These are phyloP conservation scores for Talpa occidentalis DNA, from an alignment of 2,113 vertebrate genomes.

Conservation along the genomic window DNA sequence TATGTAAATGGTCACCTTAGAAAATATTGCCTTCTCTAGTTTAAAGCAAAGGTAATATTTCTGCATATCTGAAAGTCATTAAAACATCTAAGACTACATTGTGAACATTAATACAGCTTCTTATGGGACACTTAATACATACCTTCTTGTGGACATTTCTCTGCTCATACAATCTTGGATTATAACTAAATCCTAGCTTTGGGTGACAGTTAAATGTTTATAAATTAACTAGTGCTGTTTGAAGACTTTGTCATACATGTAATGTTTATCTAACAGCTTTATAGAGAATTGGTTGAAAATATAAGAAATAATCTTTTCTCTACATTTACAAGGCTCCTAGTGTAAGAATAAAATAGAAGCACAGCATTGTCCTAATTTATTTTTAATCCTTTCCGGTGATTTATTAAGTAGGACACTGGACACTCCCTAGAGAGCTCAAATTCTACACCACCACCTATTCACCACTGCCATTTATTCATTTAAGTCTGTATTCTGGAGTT, in stretches of 20 bases:
- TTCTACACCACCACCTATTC: background rate
- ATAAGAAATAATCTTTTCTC: background rate
- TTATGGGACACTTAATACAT: background rate
- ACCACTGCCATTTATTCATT: conserved; percentile 50
- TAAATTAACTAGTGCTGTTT: conserved; percentile 36
- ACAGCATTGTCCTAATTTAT: conserved; percentile 58
- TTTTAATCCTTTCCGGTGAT: conserved; percentile 71
- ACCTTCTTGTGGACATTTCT: background rate
- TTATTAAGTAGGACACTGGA: conserved; percentile 68
- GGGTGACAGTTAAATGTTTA: background rate
- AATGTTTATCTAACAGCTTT: background rate
- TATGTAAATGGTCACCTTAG: background rate
- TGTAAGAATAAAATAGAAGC: conserved; percentile 61
- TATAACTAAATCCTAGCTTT: conserved; percentile 6
- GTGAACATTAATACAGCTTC: background rate
- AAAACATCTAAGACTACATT: background rate
- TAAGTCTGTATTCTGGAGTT: conserved; percentile 57
- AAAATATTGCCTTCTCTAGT: background rate
- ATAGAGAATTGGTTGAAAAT: conserved; percentile 52
- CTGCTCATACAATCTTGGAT: background rate
- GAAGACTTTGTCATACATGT: background rate
- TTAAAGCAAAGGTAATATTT: background rate
- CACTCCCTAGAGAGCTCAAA: conserved; percentile 39
- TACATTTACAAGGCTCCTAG: background rate
- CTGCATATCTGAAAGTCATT: background rate